phyloP scores from a whole-genome alignment of 1,140 invertebrate genomes.

The Macrobrachium rosenbergii region DNA sequence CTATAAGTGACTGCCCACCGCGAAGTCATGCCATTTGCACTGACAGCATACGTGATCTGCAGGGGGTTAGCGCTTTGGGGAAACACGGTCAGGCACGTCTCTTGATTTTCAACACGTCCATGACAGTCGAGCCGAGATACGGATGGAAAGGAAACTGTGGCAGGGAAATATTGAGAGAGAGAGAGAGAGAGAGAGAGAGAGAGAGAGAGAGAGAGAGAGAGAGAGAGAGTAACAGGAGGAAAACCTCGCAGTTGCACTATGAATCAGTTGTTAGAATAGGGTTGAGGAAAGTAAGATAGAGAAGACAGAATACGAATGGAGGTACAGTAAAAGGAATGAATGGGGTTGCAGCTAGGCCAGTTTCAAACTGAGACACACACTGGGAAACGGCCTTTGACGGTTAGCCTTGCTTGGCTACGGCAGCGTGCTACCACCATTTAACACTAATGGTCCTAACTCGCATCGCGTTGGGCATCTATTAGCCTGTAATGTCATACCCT shows the following conservation, averaged over 20 bases:
- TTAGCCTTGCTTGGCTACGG: no score
- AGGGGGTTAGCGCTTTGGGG: neutral
- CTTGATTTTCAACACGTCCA: neutral
- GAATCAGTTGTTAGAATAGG: no score
- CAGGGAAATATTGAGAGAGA: neutral
- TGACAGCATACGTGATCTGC: no score
- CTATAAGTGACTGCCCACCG: no score
- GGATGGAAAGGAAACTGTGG: neutral
- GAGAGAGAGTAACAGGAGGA: slow-evolving; percentile 19
- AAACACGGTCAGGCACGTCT: neutral
- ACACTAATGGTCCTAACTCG: no score
- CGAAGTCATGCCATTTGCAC: no score
- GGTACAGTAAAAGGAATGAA: neutral
- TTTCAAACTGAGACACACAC: no score
- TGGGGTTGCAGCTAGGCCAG: neutral
- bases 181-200: slow-evolving; percentile 23
- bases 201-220: slow-evolving; percentile 24
- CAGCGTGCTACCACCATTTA: no score
- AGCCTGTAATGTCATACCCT: no score
- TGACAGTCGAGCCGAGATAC: neutral
- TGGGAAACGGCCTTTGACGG: no score
- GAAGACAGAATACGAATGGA: neutral
- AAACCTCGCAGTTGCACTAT: no score
- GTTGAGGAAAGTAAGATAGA: neutral
- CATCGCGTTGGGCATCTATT: no score